Base-by-base conservation (phyloP, 2,113 vertebrate genomes). In the Chloroceryle aenea region DNA sequence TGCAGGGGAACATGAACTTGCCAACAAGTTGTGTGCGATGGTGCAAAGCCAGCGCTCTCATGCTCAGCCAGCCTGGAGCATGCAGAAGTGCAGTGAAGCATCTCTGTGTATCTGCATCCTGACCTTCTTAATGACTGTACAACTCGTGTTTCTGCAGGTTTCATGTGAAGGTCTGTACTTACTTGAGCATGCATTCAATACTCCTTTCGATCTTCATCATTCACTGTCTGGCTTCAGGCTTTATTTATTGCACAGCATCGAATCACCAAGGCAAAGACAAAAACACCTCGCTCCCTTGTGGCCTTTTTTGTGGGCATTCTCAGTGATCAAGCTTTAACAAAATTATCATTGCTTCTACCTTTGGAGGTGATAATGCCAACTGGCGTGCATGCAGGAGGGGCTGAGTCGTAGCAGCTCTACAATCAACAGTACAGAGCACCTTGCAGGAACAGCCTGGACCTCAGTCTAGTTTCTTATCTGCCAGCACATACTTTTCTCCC, bases 161-260 rank as follows among this genome's bases (percentile, higher is more conserved):
- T 79, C 78, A 38, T 1, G 23, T 14, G 62, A 76, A 53, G 62
- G 91, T 73, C 53, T 87, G 66, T 23, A 72, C 84, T 95, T 74
- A 52, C 84, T 91, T 73, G 85, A 83, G 67, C 87, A 19, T 45
- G 58, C 89, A 91, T 87, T 85, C 94, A 85, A 95, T 96, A 96
- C 29, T 76, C 62, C 58, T 93, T 91, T 93, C 4, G 2, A 82
- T 85, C 91, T 95, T 89, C 95, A 97, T 97, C 93, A 53, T 36
- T 97, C 96, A 93, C 66, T 94, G 91, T 85, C 96, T 89, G 93
- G 67, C 93, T 94, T n/a, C 78, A 66, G 74, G 71, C 45, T 95
- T 95, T 95, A 87, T 89, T 96, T 96, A 95, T 91, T 92, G 62
- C 74, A 85, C 87, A 50, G 66, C 71, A 42, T 66, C 73, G 63